Evolutionary conservation across 92 coral and sea anemone genomes (phyloP), one percentile per base, ranked within the genome.

Genomic region (Actinostola sp.): DNA sequence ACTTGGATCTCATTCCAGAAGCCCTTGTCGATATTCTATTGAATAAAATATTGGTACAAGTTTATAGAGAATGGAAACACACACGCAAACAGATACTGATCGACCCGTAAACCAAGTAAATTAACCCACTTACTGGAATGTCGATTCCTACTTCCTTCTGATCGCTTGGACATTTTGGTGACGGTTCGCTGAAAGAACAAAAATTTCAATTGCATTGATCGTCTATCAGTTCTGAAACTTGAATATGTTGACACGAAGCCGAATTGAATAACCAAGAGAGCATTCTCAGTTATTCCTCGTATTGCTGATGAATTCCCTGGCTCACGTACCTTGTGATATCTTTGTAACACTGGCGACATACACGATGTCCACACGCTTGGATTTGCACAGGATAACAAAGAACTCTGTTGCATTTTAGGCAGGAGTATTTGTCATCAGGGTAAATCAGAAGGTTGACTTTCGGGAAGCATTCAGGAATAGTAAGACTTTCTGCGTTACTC

Each of bases 1-100:
- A 53, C 76, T 23, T 77, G 63, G 46, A 88, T 77, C 63, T 83
- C 92, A 13, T 72, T 52, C 63, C 76, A 61, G 34, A 88, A 79
- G 23, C 35, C 80, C 60, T 64, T 71, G 74, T 87, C 92, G 14
- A 77, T 23, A 29, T 50, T 53, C 61, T 73, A 73, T 2, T 4
- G 3, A 53, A 25, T 25, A 53, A n/a, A 48, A 48, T 9, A 48
- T 3, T 13, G 12, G n/a, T n/a, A n/a, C n/a, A n/a, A n/a, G n/a
- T n/a, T n/a, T n/a, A n/a, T n/a, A n/a, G n/a, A n/a, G n/a, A n/a
- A n/a, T n/a, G n/a, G n/a, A n/a, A n/a, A n/a, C n/a, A n/a, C n/a
- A n/a, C n/a, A 20, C 27, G 17, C 2, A 53, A 20, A 53, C 31
- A 1, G 21, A 25, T n/a, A 4, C 30, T 1, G 25, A n/a, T 20